A percentile compares a stretch with the other conserved stretches of the same genome.
These are phyloP conservation scores for Takifugu ocellatus DNA, from an alignment of 2,797 vertebrate species.

Conservation along the genomic window DNA sequence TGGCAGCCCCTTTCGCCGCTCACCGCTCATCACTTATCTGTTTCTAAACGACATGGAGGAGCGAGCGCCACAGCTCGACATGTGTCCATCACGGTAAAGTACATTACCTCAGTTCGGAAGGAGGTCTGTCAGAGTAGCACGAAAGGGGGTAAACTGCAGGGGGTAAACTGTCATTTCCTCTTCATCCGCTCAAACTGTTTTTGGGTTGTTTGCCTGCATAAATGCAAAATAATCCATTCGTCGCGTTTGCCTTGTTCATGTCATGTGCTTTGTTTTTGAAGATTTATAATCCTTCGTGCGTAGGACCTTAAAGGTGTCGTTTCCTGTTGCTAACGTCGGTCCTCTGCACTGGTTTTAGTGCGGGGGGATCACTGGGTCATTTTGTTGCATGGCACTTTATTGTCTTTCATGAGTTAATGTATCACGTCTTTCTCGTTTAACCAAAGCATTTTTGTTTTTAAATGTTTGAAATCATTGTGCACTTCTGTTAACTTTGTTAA, in stretches of 20 bases:
- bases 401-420: constrained; percentile 50
- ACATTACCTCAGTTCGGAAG: constrained; percentile 60
- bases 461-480: constrained; percentile 18
- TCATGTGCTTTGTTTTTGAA: constrained; percentile 21
- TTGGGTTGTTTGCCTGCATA: constrained; percentile 31
- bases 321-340: constrained; percentile 40
- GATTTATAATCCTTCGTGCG: constrained; percentile 11
- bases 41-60: neutral
- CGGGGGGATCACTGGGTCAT: constrained; percentile 46
- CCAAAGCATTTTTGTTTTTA: constrained; percentile 60
- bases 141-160: constrained; percentile 20
- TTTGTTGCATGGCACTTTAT: constrained; percentile 74
- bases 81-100: constrained; percentile 38
- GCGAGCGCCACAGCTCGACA: constrained; percentile 20
- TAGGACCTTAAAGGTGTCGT: constrained; percentile 19
- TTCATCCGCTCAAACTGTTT: constrained; percentile 35
- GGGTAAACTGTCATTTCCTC: constrained; percentile 29
- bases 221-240: constrained; percentile 36
- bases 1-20: constrained; percentile 24
- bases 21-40: constrained; percentile 4
- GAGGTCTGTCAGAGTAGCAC: constrained; percentile 49
- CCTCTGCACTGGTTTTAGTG: constrained; percentile 46
- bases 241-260: constrained; percentile 35
- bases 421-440: constrained; percentile 53
- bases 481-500: constrained; percentile 16